Evolutionary conservation across 2,113 vertebrate genomes (phyloP).

Genomic region (Ochotona curzoniae): DNA sequence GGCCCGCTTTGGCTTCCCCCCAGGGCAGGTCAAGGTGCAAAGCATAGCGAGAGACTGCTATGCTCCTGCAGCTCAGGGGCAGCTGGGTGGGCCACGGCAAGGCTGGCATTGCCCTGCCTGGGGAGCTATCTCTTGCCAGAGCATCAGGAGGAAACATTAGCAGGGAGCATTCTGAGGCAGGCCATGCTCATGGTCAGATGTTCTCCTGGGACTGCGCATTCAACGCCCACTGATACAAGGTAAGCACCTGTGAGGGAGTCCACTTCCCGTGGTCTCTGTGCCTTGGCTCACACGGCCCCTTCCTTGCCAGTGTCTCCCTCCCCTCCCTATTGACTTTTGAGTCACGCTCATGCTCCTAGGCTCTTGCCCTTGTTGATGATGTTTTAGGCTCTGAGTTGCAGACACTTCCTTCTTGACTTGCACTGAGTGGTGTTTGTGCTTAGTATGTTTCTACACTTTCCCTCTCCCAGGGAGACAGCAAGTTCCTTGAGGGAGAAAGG

Average conservation of each 20-base stretch:
- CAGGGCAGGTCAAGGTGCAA: neutral
- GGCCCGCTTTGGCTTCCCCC: neutral
- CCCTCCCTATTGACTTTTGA: neutral
- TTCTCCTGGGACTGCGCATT: rapidly evolving
- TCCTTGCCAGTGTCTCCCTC: neutral
- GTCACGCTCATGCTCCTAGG: neutral
- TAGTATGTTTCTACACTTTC: neutral
- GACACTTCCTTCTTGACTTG: neutral
- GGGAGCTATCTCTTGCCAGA: neutral
- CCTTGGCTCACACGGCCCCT: neutral
- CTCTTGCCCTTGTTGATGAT: no score
- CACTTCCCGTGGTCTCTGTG: neutral
- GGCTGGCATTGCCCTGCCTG: neutral
- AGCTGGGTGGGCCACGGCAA: neutral
- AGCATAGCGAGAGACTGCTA: neutral
- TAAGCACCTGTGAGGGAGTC: neutral
- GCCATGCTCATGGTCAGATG: neutral
- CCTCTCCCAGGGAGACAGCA: neutral
- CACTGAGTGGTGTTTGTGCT: neutral
- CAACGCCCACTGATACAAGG: neutral
- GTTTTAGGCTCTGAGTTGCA: neutral
- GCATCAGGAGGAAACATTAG: neutral
- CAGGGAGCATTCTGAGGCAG: neutral
- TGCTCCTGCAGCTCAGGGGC: neutral
- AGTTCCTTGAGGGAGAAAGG: neutral